Percentiles rank a stretch among this genome's conserved stretches.
Evolutionary conservation across 2,113 vertebrate genomes (phyloP).

Genomic region (Nerophis lumbriciformis): DNA sequence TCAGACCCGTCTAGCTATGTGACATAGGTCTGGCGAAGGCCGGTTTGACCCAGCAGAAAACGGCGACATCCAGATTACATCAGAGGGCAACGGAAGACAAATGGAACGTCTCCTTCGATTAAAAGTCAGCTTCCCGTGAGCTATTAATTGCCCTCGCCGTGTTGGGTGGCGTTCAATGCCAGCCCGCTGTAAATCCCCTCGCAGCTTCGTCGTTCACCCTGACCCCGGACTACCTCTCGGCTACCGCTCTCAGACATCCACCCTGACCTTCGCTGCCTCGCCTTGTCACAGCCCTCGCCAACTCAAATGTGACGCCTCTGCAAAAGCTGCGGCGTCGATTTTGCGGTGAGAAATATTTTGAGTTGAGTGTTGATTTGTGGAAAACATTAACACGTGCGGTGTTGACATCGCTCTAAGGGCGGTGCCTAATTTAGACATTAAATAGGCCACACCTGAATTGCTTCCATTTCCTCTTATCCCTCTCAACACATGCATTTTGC

Average conservation of each 20-base stretch:
- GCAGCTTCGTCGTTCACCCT: constrained; percentile 22
- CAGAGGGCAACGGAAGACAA: constrained; percentile 23
- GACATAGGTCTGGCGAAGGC: constrained; percentile 30
- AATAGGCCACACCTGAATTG: too few species aligned
- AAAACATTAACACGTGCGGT: too few species aligned
- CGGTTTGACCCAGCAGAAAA: constrained; percentile 40
- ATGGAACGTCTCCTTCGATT: constrained; percentile 28
- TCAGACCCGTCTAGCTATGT: constrained; percentile 41
- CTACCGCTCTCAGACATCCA: background rate
- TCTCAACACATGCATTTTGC: too few species aligned
- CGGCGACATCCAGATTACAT: constrained; percentile 35
- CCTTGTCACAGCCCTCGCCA: constrained; percentile 49
- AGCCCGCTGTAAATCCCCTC: constrained; percentile 6
- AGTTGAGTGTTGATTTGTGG: too few species aligned
- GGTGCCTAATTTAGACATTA: too few species aligned
- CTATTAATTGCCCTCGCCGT: constrained; percentile 2
- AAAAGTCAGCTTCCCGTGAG: constrained; percentile 1
- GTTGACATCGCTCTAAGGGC: too few species aligned
- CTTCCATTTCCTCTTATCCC: too few species aligned
- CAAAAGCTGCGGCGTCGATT: too few species aligned
- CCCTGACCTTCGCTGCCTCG: constrained; percentile 49
- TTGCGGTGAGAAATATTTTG: too few species aligned
- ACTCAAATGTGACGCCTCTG: constrained; percentile 39
- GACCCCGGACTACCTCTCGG: constrained; percentile 2
- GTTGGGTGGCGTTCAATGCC: background rate